Conservation (phyloP, 2,113 vertebrate genomes). For the Ctenomys sociabilis region DNA sequence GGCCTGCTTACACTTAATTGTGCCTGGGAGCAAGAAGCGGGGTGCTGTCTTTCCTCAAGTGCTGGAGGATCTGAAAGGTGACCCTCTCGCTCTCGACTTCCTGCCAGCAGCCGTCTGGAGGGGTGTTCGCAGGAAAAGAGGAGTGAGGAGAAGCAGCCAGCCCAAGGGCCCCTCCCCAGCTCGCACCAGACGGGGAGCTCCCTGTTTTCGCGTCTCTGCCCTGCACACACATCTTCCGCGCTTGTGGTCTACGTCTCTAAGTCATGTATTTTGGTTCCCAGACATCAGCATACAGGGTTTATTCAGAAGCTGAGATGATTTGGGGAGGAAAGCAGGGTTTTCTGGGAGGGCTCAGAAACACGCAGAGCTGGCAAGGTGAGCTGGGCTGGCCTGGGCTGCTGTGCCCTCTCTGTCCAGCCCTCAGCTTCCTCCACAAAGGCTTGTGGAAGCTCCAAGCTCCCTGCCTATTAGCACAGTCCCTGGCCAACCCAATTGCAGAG, state of each 20-base stretch:
- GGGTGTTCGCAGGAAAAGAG: neutral
- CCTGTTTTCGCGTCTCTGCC: neutral
- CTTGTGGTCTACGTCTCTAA: neutral
- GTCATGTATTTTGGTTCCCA: neutral
- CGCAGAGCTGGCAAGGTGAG: neutral
- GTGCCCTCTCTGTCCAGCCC: neutral
- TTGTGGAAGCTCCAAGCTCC: accelerated
- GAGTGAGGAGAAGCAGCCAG: neutral
- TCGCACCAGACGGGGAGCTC: neutral
- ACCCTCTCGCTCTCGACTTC: neutral
- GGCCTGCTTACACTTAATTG: constrained; percentile 71
- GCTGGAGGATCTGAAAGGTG: constrained; percentile 32
- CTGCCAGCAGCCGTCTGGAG: neutral
- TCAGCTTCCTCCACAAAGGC: neutral
- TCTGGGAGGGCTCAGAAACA: too few relatives aligned
- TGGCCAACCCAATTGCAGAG: neutral
- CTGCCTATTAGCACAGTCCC: neutral
- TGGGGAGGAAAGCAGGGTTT: neutral
- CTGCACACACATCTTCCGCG: too few relatives aligned
- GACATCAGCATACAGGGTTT: neutral
- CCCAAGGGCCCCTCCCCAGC: neutral
- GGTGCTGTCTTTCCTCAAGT: neutral
- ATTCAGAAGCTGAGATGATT: neutral
- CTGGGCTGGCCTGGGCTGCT: too few relatives aligned
- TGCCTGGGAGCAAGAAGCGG: constrained; percentile 64